Evolutionary conservation across 2,797 vertebrate genomes (phyloP), one percentile per base, ranked within the genome.

Genomic region (Oryzias sinensis): DNA sequence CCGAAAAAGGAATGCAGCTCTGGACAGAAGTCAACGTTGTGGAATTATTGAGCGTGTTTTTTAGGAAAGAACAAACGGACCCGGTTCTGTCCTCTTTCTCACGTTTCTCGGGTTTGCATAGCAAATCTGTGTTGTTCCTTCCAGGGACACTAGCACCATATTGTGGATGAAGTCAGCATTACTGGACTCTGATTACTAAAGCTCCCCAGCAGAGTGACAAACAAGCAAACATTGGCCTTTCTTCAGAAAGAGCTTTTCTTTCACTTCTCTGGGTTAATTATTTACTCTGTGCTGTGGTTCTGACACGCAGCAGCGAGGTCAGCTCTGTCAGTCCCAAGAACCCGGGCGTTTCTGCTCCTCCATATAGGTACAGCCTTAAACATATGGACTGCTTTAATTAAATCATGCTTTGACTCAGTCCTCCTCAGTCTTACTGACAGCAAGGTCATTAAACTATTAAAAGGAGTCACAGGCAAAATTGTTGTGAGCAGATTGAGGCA

Each of bases 401-500:
- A 92, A 92, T 92, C 87, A 90, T 89, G 84, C 85, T 80, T 91
- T 76, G 77, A 89, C 90, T 90, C 88, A 74, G 84, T 87, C 79
- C 72, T 83, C 83, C 88, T 90, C 88, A 89, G 86, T 91, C 84
- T 89, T 90, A 90, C 89, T 86, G 89, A 90, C 86, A 84, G 89
- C 89, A 88, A 92, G 92, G 90, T 92, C 90, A 82, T 91, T 91
- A 87, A 89, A 92, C 87, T 89, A 91, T 92, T 91, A 90, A 91
- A 88, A 77, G 69, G 79, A 91, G 90, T 90, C 87, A 81, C 79
- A 62, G 74, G 83, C 82, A 90, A 91, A 88, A 91, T 82, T 88
- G 89, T 90, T 87, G 84, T 72, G 86, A 86, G 88, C 87, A 89
- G 89, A 90, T 82, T 88, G 84, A 88, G 81, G 87, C 88, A 81